These are phyloP conservation scores for Allophyes oxyacanthae DNA, from an alignment of 2,888 invertebrate genomes.

Conservation along the genomic window DNA sequence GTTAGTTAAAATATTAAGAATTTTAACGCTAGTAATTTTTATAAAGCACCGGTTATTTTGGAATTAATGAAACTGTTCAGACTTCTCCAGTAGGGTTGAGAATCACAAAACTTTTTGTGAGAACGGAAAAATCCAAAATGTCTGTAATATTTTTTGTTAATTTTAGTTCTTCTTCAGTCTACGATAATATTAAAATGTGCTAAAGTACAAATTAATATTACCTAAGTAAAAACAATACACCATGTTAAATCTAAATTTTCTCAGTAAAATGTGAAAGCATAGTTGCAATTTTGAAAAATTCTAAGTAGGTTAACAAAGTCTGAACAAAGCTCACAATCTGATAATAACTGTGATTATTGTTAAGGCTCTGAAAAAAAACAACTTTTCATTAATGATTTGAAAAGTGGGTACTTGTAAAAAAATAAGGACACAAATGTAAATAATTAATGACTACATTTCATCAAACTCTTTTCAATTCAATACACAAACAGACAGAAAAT, in stretches of 20 bases:
- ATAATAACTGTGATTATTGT: neutral
- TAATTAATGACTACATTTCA: constrained; percentile 6
- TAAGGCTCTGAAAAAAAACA: neutral
- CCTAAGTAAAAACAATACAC: no score
- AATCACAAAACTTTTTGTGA: no score
- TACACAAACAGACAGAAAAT: neutral
- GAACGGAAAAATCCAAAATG: no score
- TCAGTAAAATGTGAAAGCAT: constrained; percentile 32
- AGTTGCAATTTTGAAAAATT: constrained; percentile 31
- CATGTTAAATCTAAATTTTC: constrained; percentile 20
- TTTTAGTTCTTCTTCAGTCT: no score
- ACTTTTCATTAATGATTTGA: constrained; percentile 17
- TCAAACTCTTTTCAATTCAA: constrained; percentile 17
- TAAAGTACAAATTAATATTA: no score
- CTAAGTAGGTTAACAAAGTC: constrained; percentile 23
- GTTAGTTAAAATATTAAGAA: no score
- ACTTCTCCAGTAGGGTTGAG: no score
- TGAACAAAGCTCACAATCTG: constrained; percentile 16
- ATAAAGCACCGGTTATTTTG: no score
- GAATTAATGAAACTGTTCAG: no score
- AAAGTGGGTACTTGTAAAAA: neutral
- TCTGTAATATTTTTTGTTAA: no score
- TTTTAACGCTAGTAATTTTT: no score
- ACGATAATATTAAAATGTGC: no score
- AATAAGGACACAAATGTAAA: constrained; percentile 7